Base-by-base conservation (phyloP, 1,140 invertebrate species). In the Drosophila aff. region DNA sequence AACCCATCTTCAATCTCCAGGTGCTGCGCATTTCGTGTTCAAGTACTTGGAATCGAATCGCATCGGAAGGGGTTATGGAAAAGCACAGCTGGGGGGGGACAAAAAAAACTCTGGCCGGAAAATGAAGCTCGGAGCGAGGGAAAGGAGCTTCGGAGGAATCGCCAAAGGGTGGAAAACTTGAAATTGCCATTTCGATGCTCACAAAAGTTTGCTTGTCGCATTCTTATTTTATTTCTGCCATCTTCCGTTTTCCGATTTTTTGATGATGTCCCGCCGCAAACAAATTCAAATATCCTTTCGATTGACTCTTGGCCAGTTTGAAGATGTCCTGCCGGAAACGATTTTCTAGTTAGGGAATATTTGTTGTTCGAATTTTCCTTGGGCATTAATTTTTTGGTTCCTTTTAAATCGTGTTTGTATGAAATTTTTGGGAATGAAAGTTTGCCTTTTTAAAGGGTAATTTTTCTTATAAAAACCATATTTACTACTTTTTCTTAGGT, bases 111-210 rank as follows among this genome's bases (percentile, higher is more conserved):
- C 43, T 46, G 23, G 41, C 31, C 18, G 59, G 59, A 36, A 55
- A 52, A 36, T 3, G 49, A 10, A 28, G n/a, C 11, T n/a, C 2
- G 11, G 6, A 7, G 44, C 4, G 9, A 4, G 44, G 6, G 16
- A 4, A 10, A 18, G 8, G 2, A 52, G 52, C 52, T 6, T 15
- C 33, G 67, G 38, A 43, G 23, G n/a, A 23, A 23, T 23, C 26
- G 21, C 63, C 49, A 46, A 68, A 55, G 67, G 67, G 49, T 40
- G 61, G 58, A 76, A 83, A 83, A 81, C 72, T 84, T 80, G 49
- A 83, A 83, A 83, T 83, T 80, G 81, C 66, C 41, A 79, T 78
- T 77, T 82, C 55, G 75, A 41, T 65, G 53, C 47, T 52, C 28
- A 64, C 26, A 21, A 72, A 82, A 83, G 65, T 66, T 83, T 62